These are phyloP conservation scores for Prosapia bicincta DNA, from an alignment of 2,888 invertebrate genomes.

Conservation along the genomic window DNA sequence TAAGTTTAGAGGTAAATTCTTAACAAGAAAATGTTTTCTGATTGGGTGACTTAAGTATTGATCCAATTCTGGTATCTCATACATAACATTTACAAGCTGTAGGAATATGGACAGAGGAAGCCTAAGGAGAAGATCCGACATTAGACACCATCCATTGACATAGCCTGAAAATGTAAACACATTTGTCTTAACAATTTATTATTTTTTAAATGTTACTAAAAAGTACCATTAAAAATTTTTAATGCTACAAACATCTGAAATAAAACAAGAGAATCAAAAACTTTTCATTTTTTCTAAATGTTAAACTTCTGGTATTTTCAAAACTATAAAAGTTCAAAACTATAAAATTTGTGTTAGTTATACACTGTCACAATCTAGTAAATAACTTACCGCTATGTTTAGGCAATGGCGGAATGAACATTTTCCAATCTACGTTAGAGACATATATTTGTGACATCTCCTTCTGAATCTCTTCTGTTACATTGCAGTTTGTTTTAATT, in stretches of 20 bases:
- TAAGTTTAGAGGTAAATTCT: conserved; percentile 55
- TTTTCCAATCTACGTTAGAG: conserved; percentile 61
- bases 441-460: conserved; percentile 52
- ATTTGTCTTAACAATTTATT: no score
- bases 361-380: no score
- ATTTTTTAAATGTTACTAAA: no score
- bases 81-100: conserved; percentile 59
- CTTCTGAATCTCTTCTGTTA: conserved; percentile 46
- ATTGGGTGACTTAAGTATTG: conserved; percentile 63
- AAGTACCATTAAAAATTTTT: no score
- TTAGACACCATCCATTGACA: conserved; percentile 62
- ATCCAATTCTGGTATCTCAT: conserved; percentile 54
- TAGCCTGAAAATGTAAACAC: conserved; percentile 49
- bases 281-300: no score
- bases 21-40: conserved; percentile 59
- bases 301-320: no score
- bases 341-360: no score
- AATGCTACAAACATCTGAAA: no score
- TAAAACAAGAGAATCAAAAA: no score
- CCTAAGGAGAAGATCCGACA: conserved; percentile 64
- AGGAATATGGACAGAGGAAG: conserved; percentile 69
- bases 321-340: no score
- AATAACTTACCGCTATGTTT: conserved; percentile 51
- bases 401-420: conserved; percentile 67
- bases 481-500: conserved; percentile 41